These are phyloP conservation scores for Drosophila ustulata DNA, from an alignment of 2,888 invertebrate species.

Conservation along the genomic window DNA sequence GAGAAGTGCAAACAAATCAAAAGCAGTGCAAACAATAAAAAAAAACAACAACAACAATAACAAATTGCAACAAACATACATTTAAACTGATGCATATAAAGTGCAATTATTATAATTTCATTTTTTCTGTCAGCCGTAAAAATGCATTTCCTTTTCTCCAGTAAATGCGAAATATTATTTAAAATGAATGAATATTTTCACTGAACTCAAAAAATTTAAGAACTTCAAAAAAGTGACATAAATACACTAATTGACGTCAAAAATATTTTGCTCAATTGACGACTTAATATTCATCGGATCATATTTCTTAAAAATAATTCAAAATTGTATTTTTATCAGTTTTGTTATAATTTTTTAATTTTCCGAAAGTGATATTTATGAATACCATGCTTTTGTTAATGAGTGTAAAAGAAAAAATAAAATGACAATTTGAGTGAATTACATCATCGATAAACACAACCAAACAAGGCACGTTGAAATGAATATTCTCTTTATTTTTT, in stretches of 20 bases:
- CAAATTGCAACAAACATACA: conserved; percentile 39
- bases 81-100: conserved; percentile 32
- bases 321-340: too few species aligned
- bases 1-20: conserved; percentile 65
- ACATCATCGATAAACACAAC: conserved; percentile 25
- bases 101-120: conserved; percentile 73
- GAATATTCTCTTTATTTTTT: background rate
- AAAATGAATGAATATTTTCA: conserved; percentile 27
- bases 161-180: conserved; percentile 17
- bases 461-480: conserved; percentile 32
- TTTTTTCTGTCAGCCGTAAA: conserved; percentile 58
- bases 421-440: conserved; percentile 6
- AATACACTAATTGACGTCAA: background rate
- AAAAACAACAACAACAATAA: conserved; percentile 36
- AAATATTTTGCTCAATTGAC: too few species aligned
- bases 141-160: conserved; percentile 47
- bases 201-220: conserved; percentile 10
- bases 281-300: background rate
- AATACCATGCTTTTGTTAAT: background rate
- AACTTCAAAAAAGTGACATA: conserved; percentile 26
- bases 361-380: too few species aligned
- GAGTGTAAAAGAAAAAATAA: conserved; percentile 7
- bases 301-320: background rate
- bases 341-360: too few species aligned
- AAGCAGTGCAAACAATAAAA: conserved; percentile 58